Evolutionary conservation across 2,113 vertebrate genomes (phyloP).

Genomic region (Sitta europaea): DNA sequence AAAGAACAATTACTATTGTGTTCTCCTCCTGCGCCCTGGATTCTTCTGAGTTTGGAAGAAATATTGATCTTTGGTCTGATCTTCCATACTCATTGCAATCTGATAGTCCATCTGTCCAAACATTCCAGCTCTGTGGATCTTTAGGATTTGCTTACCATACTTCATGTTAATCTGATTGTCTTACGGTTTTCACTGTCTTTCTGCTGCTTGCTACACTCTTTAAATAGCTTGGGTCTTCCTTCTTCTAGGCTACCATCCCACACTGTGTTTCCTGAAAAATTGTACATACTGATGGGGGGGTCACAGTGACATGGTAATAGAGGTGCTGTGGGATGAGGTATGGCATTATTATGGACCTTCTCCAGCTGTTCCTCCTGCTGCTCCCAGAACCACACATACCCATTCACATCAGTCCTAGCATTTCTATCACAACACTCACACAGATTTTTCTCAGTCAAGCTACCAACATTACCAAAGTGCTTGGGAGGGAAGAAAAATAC

Average conservation of each 20-base stretch:
- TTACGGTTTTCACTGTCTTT: not conserved
- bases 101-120: not conserved
- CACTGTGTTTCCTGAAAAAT: fast-evolving
- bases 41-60: not conserved
- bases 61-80: not conserved
- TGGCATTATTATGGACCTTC: not conserved
- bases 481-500: not conserved
- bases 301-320: not conserved
- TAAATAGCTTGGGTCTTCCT: not conserved
- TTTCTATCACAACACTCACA: not conserved
- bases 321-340: not conserved
- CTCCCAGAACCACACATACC: not conserved
- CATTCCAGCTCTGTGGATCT: not conserved
- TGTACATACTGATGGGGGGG: not conserved
- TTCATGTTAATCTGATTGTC: not conserved
- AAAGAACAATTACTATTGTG: fast-evolving
- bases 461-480: not conserved
- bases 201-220: not conserved
- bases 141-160: not conserved
- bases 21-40: not conserved
- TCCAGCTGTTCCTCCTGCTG: not conserved
- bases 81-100: not conserved
- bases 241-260: not conserved
- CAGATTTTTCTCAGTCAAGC: not conserved
- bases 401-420: not conserved